Percentiles rank a stretch among this genome's conserved stretches.
phyloP scores from a whole-genome alignment of 1,140 invertebrate genomes.

The Amyelois transitella region DNA sequence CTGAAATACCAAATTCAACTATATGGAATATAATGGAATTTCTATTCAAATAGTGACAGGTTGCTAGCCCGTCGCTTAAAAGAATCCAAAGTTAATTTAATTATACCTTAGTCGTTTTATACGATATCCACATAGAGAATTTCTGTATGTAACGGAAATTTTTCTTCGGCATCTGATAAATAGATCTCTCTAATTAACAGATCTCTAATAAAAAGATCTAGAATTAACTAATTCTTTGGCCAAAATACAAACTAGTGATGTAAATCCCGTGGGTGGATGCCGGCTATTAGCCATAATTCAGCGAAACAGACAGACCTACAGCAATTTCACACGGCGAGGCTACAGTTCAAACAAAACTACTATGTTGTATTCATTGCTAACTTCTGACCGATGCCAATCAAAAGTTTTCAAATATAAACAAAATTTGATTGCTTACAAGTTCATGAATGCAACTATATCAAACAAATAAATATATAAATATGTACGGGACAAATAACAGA shows the following conservation, averaged over 20 bases:
- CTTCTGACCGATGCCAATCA: neutral
- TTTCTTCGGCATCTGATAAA: neutral
- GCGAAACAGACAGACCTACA: slow-evolving; percentile 7
- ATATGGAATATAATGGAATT: too few relatives aligned
- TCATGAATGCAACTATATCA: too few relatives aligned
- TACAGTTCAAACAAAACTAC: slow-evolving; percentile 14
- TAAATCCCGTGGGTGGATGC: slow-evolving; percentile 2
- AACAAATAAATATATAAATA: too few relatives aligned
- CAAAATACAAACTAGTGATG: neutral
- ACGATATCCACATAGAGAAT: too few relatives aligned
- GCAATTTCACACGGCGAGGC: slow-evolving; percentile 16
- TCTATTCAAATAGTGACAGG: too few relatives aligned
- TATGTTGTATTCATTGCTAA: slow-evolving; percentile 22
- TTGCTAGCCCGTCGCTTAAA: too few relatives aligned
- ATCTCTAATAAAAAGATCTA: neutral
- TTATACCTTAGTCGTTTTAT: too few relatives aligned
- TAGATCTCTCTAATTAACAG: neutral
- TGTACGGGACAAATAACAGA: too few relatives aligned
- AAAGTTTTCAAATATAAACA: neutral
- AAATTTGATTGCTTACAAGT: too few relatives aligned
- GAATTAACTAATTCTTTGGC: neutral
- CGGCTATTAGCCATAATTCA: slow-evolving; percentile 4
- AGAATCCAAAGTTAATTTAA: too few relatives aligned
- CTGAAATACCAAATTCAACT: too few relatives aligned
- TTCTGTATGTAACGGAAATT: too few relatives aligned